A percentile compares a stretch with the other conserved stretches of the same genome.
Conservation (phyloP, 2,113 vertebrate genomes). For the mouse (Mus musculus) region DNA sequence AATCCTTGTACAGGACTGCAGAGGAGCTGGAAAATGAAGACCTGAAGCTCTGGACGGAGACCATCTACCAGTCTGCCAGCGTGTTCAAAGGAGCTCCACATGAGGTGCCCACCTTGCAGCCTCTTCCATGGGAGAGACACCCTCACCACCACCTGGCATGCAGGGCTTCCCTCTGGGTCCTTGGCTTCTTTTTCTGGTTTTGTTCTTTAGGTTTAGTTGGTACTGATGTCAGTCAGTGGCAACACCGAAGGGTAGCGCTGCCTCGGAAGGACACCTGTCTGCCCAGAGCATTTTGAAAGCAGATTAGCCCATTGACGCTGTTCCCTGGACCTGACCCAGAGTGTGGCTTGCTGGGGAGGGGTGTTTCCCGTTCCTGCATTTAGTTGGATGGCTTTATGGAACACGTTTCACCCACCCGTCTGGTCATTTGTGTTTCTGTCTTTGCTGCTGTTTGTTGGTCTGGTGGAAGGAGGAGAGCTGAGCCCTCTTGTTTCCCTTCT, state of each 20-base stretch:
- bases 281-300: neutral
- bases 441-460: neutral
- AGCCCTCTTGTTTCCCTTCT: no score
- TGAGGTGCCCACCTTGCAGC: constrained; percentile 87
- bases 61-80: constrained; percentile 97
- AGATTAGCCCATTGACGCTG: accelerated
- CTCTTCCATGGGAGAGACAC: no score
- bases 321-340: accelerated
- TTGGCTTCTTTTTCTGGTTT: neutral
- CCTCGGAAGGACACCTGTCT: neutral
- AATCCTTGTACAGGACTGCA: constrained; percentile 94
- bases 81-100: constrained; percentile 97
- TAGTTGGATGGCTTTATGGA: accelerated
- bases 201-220: neutral
- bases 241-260: neutral
- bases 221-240: neutral
- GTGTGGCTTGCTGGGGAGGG: accelerated
- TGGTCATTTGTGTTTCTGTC: neutral
- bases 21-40: constrained; percentile 97
- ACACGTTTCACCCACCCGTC: neutral
- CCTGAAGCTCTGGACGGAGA: constrained; percentile 94
- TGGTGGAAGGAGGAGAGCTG: accelerated
- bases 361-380: accelerated
- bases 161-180: neutral
- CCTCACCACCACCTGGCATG: no score